phyloP scores from a whole-genome alignment of 2,113 vertebrate species.

The Meles meles region DNA sequence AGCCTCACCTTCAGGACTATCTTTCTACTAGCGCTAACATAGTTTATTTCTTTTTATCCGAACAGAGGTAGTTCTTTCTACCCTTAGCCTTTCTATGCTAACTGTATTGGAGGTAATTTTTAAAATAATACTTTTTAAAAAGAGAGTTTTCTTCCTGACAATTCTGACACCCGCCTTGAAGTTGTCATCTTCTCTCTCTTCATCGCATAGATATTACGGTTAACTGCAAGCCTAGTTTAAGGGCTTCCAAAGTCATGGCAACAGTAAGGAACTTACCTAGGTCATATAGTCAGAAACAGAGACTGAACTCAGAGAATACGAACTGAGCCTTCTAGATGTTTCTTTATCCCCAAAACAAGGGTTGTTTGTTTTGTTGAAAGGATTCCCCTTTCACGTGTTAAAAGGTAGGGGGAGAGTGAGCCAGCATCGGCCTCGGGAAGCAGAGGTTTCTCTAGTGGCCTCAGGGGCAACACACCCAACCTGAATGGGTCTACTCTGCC shows the following conservation, averaged over 20 bases:
- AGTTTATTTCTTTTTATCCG: neutral
- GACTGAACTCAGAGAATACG: neutral
- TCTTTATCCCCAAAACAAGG: neutral
- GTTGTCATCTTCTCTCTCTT: neutral
- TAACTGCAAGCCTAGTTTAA: neutral
- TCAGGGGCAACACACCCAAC: too few species aligned
- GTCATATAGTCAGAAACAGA: neutral
- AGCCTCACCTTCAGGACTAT: neutral
- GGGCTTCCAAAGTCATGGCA: neutral
- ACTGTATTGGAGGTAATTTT: neutral
- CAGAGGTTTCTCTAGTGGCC: neutral
- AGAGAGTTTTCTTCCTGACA: neutral
- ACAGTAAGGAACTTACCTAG: neutral
- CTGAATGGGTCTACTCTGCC: neutral
- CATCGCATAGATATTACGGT: neutral
- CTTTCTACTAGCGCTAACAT: neutral
- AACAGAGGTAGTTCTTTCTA: neutral
- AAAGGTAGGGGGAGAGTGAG: neutral
- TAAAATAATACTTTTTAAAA: neutral
- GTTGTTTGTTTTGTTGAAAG: neutral
- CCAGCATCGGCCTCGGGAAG: neutral
- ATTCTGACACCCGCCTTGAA: neutral
- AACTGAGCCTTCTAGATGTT: neutral
- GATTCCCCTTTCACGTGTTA: neutral
- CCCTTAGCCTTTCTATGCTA: neutral